Conservation (phyloP, 2,888 invertebrate species). For the Papilio gigon region DNA sequence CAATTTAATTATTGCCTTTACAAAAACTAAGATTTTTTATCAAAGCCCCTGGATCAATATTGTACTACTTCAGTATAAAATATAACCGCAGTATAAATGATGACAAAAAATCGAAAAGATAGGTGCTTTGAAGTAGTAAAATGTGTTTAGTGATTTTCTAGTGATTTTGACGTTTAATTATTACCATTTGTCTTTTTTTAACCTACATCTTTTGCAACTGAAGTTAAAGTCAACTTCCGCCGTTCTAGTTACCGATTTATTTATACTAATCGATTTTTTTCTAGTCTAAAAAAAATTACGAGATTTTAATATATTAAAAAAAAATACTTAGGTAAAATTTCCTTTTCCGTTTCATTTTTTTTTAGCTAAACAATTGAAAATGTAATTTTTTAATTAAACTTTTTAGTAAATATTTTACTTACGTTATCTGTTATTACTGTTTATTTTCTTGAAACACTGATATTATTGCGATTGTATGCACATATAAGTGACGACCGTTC, state of each 20-base stretch:
- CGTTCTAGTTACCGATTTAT: no score
- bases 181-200: neutral
- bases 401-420: neutral
- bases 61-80: neutral
- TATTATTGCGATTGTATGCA: neutral
- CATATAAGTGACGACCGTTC: constrained; percentile 32
- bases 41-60: neutral
- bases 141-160: no score
- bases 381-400: neutral
- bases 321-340: no score
- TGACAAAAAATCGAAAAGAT: neutral
- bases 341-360: no score
- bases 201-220: neutral
- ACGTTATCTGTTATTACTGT: constrained; percentile 20
- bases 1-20: neutral
- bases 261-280: no score
- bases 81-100: neutral
- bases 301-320: no score
- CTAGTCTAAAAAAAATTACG: no score
- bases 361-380: no score
- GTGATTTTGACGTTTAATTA: no score
- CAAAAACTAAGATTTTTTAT: neutral
- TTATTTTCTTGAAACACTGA: constrained; percentile 8
- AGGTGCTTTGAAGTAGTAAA: no score
- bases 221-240: neutral